phyloP scores from a whole-genome alignment of 2,113 vertebrate species.

The Perca schrenkii region DNA sequence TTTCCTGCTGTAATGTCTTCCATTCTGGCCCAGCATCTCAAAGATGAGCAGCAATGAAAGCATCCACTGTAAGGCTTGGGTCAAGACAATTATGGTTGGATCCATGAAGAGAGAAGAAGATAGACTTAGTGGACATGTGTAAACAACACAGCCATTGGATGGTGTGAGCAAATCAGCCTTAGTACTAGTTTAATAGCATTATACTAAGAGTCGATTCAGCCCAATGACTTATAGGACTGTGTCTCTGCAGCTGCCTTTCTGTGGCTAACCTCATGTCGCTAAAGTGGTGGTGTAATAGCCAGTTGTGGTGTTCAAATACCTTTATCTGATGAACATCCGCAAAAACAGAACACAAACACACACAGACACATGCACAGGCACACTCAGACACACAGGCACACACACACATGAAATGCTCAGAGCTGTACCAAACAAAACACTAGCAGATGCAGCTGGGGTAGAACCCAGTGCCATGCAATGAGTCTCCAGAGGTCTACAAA shows the following conservation, averaged over 20 bases:
- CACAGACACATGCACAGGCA: constrained; percentile 20
- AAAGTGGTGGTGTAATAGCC: constrained; percentile 66
- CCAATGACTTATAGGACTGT: constrained; percentile 40
- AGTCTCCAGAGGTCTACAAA: constrained; percentile 65
- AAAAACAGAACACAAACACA: constrained; percentile 55
- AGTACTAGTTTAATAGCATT: constrained; percentile 5
- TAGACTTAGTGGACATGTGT: constrained; percentile 19
- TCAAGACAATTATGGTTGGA: constrained; percentile 30
- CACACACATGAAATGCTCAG: constrained; percentile 47
- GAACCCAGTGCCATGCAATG: constrained; percentile 49
- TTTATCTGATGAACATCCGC: constrained; percentile 77
- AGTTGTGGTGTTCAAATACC: constrained; percentile 65
- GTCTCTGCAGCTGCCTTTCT: constrained; percentile 58
- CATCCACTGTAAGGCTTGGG: constrained; percentile 12
- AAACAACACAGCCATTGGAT: constrained; percentile 24
- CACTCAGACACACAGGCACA: constrained; percentile 17
- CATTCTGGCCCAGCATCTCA: constrained; percentile 28
- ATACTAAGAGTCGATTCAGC: constrained; percentile 42
- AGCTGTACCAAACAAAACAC: constrained; percentile 74
- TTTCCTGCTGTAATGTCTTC: constrained; percentile 53
- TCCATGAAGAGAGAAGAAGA: constrained; percentile 8
- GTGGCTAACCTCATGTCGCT: constrained; percentile 69
- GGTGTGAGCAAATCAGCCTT: neutral
- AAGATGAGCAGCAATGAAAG: constrained; percentile 51
- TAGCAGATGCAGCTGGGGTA: constrained; percentile 69